Evolutionary conservation across 30 jellyfish, hydroid and myxozoan genomes (phyloP), one percentile per base, ranked within the genome.

Genomic region (Turritopsis rubra): DNA sequence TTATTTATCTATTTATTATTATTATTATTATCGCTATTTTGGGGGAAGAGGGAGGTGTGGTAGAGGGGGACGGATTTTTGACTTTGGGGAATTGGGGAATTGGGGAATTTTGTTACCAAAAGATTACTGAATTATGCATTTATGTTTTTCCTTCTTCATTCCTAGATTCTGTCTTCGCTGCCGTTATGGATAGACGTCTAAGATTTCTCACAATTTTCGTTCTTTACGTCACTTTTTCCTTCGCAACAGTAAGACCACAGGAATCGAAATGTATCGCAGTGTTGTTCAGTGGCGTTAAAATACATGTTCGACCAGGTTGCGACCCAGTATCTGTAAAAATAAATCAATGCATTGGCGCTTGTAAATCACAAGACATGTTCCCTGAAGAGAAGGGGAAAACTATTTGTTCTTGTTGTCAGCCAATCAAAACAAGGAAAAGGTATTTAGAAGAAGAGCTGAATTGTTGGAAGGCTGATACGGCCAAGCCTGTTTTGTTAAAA

Each of bases 291-390:
- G 85, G 71, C 71, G 72, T 77, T 18, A 53, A 66, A 19, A 75
- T 77, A 19, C 23, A 77, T 16, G 4, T 52, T 19, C 20, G 71
- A n/a, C 72, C 70, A n/a, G 73, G 28, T 24, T 77, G 85, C 74
- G 71, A 52, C 18, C 52, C 41, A 19, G 28, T 77, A 28, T 25
- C 27, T 60, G 73, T 77, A 28, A 25, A 78, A 1, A 77, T 77
- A 75, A 28, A 77, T 21, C 85, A 77, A 7, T 77, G 85, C 72
- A 9, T 77, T 77, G 85, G 85, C 16, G 85, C 85, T 1, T 77
- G 85, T 60, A 29, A 52, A 18, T 77, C 85, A 26, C 29, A 26
- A 23, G 85, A 77, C 72, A 77, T 26, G 71, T 29, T 26, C 28
- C 85, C 85, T 28, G 41, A 18, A 25, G 71, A 24, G 1, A 60